Evolutionary conservation across 2,113 vertebrate species (phyloP).

Genomic region (Mesitornis unicolor): DNA sequence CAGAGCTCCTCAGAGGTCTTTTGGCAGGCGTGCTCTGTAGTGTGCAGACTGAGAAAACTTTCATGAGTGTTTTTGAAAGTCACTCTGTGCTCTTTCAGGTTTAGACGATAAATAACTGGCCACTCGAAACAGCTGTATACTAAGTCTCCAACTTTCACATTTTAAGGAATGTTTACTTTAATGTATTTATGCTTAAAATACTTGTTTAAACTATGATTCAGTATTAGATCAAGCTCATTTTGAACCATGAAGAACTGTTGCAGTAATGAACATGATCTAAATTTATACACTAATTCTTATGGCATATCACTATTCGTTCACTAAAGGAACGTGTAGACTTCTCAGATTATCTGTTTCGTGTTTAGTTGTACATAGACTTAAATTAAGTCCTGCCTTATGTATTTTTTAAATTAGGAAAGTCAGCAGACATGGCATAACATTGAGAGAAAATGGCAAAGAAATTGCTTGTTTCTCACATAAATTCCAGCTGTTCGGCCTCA

Average conservation of each 20-base stretch:
- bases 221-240: not conserved
- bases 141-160: not conserved
- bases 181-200: not conserved
- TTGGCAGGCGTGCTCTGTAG: not conserved
- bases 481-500: not conserved
- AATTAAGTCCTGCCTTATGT: not conserved
- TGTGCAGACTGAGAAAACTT: not conserved
- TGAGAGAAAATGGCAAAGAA: not conserved
- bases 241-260: not conserved
- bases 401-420: not conserved
- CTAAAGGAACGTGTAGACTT: not conserved
- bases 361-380: not conserved
- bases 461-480: not conserved
- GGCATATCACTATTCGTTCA: not conserved
- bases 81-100: not conserved
- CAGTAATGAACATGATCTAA: not conserved
- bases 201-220: not conserved
- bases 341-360: not conserved
- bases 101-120: not conserved
- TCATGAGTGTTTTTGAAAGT: not conserved
- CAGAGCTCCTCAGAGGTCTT: conserved; percentile 19
- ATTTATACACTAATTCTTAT: not conserved
- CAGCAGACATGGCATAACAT: not conserved
- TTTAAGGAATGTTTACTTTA: not conserved
- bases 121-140: not conserved